phyloP scores from a whole-genome alignment of 1,140 invertebrate genomes.

The Andrena cerasifolii region DNA sequence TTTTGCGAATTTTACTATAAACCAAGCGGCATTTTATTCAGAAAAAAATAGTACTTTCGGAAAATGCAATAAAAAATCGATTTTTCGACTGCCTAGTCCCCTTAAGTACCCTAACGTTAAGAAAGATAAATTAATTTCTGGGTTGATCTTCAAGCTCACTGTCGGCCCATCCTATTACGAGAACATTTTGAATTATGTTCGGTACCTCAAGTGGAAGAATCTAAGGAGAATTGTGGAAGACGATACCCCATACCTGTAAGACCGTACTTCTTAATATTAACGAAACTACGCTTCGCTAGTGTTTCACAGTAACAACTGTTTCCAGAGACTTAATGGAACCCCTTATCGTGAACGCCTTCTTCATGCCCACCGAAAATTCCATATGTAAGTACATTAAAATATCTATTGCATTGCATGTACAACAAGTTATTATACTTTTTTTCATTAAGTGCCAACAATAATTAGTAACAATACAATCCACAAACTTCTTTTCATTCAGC shows the following conservation, averaged over 20 bases:
- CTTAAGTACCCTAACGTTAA: no score
- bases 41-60: no score
- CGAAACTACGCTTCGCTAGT: background rate
- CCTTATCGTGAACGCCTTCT: constrained; percentile 49
- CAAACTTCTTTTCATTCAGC: constrained; percentile 16
- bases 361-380: constrained; percentile 20
- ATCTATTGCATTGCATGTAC: background rate
- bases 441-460: no score
- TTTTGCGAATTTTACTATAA: no score
- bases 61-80: no score
- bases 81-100: no score
- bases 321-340: constrained; percentile 36
- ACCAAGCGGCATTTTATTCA: no score
- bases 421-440: no score
- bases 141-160: constrained; percentile 10
- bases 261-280: background rate
- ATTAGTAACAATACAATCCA: no score
- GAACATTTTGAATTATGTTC: constrained; percentile 3
- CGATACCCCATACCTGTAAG: background rate
- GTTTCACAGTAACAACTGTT: constrained; percentile 3
- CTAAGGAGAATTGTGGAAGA: background rate
- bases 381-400: constrained; percentile 36
- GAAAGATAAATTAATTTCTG: background rate
- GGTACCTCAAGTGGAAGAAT: background rate
- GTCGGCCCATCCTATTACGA: constrained; percentile 37